phyloP scores from a whole-genome alignment of 2,888 invertebrate genomes.

The Xestobium rufovillosum region DNA sequence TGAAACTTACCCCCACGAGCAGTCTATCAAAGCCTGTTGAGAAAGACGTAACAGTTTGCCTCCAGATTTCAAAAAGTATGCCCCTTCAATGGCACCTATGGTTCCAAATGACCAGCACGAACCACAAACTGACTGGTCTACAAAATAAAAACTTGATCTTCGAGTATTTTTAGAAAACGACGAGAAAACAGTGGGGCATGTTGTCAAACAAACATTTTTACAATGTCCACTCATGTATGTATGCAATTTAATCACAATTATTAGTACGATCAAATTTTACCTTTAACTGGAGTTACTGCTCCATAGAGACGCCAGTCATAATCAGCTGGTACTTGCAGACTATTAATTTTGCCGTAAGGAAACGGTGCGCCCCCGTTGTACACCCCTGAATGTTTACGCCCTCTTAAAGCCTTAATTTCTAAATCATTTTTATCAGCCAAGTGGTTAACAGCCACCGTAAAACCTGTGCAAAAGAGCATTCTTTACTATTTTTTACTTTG shows the following conservation, averaged over 20 bases:
- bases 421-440: slow-evolving; percentile 73
- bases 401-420: slow-evolving; percentile 69
- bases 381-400: slow-evolving; percentile 54
- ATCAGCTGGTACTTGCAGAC: slow-evolving; percentile 59
- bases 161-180: slow-evolving; percentile 13
- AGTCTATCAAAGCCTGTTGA: slow-evolving; percentile 91
- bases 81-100: slow-evolving; percentile 87
- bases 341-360: slow-evolving; percentile 54
- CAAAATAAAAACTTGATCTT: slow-evolving; percentile 15
- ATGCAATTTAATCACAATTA: background rate
- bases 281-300: slow-evolving; percentile 91
- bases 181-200: slow-evolving; percentile 4
- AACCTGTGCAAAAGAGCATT: slow-evolving; percentile 56
- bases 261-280: too few species aligned
- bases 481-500: too few species aligned
- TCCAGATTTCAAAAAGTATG: slow-evolving; percentile 75
- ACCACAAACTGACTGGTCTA: slow-evolving; percentile 95
- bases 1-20: slow-evolving; percentile 74
- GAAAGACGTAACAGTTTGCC: slow-evolving; percentile 76
- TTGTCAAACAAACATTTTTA: slow-evolving; percentile 4
- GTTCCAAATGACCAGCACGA: slow-evolving; percentile 98
- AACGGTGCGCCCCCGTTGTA: slow-evolving; percentile 75
- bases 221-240: too few species aligned
- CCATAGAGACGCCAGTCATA: slow-evolving; percentile 89
- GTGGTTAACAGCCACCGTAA: slow-evolving; percentile 75